Evolutionary conservation across 2,888 invertebrate species (phyloP), one percentile per base, ranked within the genome.

Genomic region (Leptodirus hochenwartii): DNA sequence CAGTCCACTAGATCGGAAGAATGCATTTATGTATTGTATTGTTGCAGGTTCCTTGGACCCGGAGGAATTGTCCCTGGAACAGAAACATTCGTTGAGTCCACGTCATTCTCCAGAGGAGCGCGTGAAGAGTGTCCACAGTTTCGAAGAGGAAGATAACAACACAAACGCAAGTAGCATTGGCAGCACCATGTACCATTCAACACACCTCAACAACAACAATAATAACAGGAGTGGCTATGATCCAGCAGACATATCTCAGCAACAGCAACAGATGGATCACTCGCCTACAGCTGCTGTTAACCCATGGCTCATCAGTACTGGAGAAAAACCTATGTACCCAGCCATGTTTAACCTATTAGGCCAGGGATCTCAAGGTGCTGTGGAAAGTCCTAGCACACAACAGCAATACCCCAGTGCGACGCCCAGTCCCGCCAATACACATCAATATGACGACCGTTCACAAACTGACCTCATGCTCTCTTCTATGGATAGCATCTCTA

Each of bases 11-110:
- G n/a, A n/a, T n/a, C n/a, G n/a, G n/a, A n/a, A n/a, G n/a, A n/a
- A n/a, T n/a, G n/a, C n/a, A n/a, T n/a, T n/a, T n/a, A n/a, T 12
- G n/a, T 29, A 5, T 12, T 24, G 12, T 29, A 22, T 56, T 53
- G 56, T 67, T 67, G 20, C 64, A 81, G 81, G 81, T 61, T 71
- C 77, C 44, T 62, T 81, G 53, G 73, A 78, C 47, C 74, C 78
- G 45, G 80, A 80, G 54, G 80, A 81, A 51, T 54, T 81, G 35
- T 76, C 79, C 17, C 57, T 80, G 49, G 71, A 71, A 46, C 69
- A 56, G 47, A 66, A 54, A 37, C 58, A n/a, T n/a, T 52, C 51
- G 55, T 47, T 44, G 22, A 64, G 52, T 50, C 64, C 53, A 40
- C 53, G 34, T 22, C 43, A 41, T 22, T 37, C 37, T 17, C 42